Evolutionary conservation across 2,888 invertebrate genomes (phyloP).

Genomic region (Gnatocerus cornutus): DNA sequence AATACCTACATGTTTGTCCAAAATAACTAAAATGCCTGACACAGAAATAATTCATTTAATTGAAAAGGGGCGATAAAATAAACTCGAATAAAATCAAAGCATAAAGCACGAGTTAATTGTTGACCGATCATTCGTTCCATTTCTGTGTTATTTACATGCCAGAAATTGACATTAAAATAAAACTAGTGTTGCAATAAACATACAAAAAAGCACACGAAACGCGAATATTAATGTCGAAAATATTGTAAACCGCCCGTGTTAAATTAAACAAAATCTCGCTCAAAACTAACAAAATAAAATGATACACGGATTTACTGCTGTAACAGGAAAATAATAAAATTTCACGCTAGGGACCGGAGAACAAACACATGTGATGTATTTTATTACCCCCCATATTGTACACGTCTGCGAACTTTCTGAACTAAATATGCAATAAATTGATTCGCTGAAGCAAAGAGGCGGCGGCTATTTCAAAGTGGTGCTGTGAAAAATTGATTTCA

Average conservation of each 20-base stretch:
- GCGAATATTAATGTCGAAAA: conserved; percentile 1
- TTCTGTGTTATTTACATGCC: conserved; percentile 1
- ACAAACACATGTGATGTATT: conserved; percentile 42
- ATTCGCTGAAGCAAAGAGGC: conserved; percentile 7
- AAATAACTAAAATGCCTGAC: not conserved
- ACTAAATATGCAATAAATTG: conserved; percentile 44
- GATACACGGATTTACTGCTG: conserved; percentile 15
- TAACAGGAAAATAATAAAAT: conserved; percentile 45
- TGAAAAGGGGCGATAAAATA: not conserved
- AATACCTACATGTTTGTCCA: no score
- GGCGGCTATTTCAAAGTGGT: not conserved
- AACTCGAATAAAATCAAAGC: not conserved
- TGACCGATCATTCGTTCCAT: not conserved
- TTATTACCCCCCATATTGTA: conserved; percentile 40
- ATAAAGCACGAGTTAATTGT: not conserved
- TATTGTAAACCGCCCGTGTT: conserved; percentile 1
- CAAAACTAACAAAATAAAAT: conserved; percentile 12
- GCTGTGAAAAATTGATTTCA: conserved; percentile 1
- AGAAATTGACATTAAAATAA: conserved; percentile 9
- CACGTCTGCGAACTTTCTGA: conserved; percentile 45
- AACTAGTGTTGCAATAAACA: not conserved
- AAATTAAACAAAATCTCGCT: conserved; percentile 3
- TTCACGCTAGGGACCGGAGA: conserved; percentile 33
- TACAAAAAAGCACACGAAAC: not conserved
- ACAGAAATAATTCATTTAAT: not conserved